Percentiles rank a stretch among this genome's conserved stretches.
These are phyloP conservation scores for Adelphocoris suturalis DNA, from an alignment of 2,888 invertebrate species.

Conservation along the genomic window DNA sequence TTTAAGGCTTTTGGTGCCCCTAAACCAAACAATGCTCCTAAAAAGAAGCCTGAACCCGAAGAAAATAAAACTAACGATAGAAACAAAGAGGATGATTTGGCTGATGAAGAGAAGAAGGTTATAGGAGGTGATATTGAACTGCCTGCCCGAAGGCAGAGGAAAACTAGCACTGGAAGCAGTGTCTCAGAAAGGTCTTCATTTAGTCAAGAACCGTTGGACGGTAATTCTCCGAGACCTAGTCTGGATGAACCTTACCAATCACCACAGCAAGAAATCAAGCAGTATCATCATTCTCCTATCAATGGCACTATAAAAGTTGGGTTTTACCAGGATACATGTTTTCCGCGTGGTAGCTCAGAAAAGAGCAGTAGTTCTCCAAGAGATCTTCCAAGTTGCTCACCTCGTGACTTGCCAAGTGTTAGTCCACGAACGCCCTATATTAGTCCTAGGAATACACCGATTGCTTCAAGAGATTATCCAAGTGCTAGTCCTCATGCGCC, in stretches of 20 bases:
- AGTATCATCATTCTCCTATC: constrained; percentile 79
- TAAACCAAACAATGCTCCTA: constrained; percentile 83
- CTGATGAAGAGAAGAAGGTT: constrained; percentile 74
- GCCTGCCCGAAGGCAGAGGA: constrained; percentile 82
- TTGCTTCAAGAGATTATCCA: constrained; percentile 76
- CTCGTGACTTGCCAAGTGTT: constrained; percentile 75
- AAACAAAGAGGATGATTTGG: constrained; percentile 74
- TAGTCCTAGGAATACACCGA: constrained; percentile 69
- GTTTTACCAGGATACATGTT: constrained; percentile 90
- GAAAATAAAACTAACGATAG: constrained; percentile 72
- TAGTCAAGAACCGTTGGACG: constrained; percentile 81
- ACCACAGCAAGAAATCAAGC: constrained; percentile 80
- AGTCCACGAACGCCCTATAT: constrained; percentile 74
- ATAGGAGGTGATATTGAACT: constrained; percentile 70
- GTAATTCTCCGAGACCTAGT: constrained; percentile 77
- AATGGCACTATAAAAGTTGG: constrained; percentile 92
- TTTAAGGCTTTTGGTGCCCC: constrained; percentile 95
- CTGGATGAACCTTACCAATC: constrained; percentile 83
- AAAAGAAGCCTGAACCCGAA: constrained; percentile 79
- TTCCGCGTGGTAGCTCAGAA: constrained; percentile 84
- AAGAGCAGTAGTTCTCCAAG: constrained; percentile 80
- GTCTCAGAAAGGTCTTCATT: constrained; percentile 89
- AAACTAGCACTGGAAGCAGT: constrained; percentile 89
- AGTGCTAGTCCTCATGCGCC: constrained; percentile 88
- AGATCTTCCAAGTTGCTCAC: constrained; percentile 74